Percentiles rank a stretch among this genome's conserved stretches.
Evolutionary conservation across 1,140 invertebrate species (phyloP).

Genomic region (Brachionus paranguensis): DNA sequence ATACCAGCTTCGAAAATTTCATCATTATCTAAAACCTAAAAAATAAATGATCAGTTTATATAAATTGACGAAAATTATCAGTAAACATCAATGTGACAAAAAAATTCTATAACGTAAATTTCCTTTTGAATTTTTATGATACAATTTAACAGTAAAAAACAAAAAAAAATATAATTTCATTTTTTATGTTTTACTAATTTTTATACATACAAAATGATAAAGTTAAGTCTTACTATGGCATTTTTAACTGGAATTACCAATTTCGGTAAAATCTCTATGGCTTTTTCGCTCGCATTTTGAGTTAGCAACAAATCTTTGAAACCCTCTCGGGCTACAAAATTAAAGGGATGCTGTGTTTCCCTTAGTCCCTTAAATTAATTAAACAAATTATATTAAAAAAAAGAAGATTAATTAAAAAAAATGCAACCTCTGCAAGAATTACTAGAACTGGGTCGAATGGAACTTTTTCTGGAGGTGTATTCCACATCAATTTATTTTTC

Average conservation of each 20-base stretch:
- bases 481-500: slow-evolving; percentile 53
- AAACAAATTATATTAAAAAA: too few relatives aligned
- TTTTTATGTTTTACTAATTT: background rate
- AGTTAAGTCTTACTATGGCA: slow-evolving; percentile 46
- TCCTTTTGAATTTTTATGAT: too few relatives aligned
- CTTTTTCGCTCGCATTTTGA: slow-evolving; percentile 45
- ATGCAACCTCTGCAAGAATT: slow-evolving; percentile 49
- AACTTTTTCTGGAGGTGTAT: slow-evolving; percentile 50
- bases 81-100: too few relatives aligned
- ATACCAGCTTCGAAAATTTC: slow-evolving; percentile 50
- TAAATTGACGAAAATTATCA: too few relatives aligned
- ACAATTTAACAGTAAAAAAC: slow-evolving; percentile 9
- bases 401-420: too few relatives aligned
- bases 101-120: too few relatives aligned
- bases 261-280: slow-evolving; percentile 48
- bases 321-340: slow-evolving; percentile 50
- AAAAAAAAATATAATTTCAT: background rate
- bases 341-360: slow-evolving; percentile 54
- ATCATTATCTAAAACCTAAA: slow-evolving; percentile 46
- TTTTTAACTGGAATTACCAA: slow-evolving; percentile 47
- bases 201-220: background rate
- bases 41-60: too few relatives aligned
- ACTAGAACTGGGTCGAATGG: slow-evolving; percentile 53
- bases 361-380: slow-evolving; percentile 47
- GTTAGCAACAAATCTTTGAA: slow-evolving; percentile 51